Percentiles rank a stretch among this genome's conserved stretches.
Evolutionary conservation across 2,888 invertebrate species (phyloP).

Genomic region (Agrypnus murinus): DNA sequence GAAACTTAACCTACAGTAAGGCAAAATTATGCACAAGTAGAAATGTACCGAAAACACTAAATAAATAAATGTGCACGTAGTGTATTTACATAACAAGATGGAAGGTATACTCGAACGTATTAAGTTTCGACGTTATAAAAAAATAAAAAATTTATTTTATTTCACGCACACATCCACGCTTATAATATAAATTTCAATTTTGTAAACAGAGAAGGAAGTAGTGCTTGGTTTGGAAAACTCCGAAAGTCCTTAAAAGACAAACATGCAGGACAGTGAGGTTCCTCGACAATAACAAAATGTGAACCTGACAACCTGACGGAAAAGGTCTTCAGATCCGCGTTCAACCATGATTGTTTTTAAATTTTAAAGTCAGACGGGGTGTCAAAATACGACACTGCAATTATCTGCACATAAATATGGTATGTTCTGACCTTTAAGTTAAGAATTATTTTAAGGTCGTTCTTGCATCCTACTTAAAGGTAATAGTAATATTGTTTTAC

Average conservation of each 20-base stretch:
- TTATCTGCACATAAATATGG: constrained; percentile 34
- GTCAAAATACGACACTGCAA: constrained; percentile 54
- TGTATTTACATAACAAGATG: constrained; percentile 42
- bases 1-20: constrained; percentile 29
- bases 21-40: constrained; percentile 22
- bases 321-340: constrained; percentile 42
- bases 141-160: constrained; percentile 22
- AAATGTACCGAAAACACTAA: constrained; percentile 23
- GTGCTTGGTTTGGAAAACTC: neutral
- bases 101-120: constrained; percentile 21
- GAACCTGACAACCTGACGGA: constrained; percentile 49
- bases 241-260: constrained; percentile 7
- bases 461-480: neutral
- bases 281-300: constrained; percentile 14
- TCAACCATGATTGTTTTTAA: constrained; percentile 48
- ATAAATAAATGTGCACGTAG: constrained; percentile 28
- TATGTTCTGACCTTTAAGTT: constrained; percentile 20
- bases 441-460: constrained; percentile 18
- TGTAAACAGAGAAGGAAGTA: constrained; percentile 15
- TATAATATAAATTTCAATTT: neutral
- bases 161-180: neutral
- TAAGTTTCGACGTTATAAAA: constrained; percentile 12
- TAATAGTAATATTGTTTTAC: neutral
- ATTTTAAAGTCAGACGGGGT: constrained; percentile 41
- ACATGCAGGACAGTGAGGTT: constrained; percentile 24